Conservation (phyloP, 1,140 invertebrate species). For the Drosophila insularis region DNA sequence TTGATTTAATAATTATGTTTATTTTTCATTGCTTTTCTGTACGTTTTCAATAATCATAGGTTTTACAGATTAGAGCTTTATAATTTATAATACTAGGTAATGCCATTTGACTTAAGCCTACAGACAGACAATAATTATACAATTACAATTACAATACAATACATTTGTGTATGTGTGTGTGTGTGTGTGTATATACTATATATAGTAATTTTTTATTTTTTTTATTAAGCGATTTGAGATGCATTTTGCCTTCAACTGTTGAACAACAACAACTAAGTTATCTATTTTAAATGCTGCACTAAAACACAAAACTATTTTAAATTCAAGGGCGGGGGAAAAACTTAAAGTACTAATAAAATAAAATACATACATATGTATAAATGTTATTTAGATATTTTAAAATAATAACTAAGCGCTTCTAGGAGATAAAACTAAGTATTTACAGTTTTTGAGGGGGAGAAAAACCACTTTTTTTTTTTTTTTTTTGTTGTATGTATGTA, state of each 20-base stretch:
- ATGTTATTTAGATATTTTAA: conserved; percentile 10
- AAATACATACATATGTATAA: conserved; percentile 16
- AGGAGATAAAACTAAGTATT: conserved; percentile 71
- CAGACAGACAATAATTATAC: conserved; percentile 36
- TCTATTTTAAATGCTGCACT: conserved; percentile 58
- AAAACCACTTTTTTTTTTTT: not conserved
- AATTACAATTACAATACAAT: conserved; percentile 65
- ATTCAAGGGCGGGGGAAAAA: conserved; percentile 19
- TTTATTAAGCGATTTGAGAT: conserved; percentile 47
- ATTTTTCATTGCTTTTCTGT: conserved; percentile 65
- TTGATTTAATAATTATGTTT: conserved; percentile 71
- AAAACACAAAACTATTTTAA: conserved; percentile 46
- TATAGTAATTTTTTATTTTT: not conserved
- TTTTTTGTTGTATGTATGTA: not conserved
- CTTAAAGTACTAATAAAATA: conserved; percentile 31
- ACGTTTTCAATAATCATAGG: conserved; percentile 52
- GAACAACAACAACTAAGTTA: conserved; percentile 60
- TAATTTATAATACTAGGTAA: conserved; percentile 75
- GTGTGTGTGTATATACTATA: conserved; percentile 24
- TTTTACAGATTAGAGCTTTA: conserved; percentile 39
- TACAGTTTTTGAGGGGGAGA: conserved; percentile 38
- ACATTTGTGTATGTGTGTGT: conserved; percentile 18
- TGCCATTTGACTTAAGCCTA: conserved; percentile 68
- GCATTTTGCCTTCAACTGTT: conserved; percentile 36
- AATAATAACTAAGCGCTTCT: conserved; percentile 43